A percentile compares a stretch with the other conserved stretches of the same genome.
These are phyloP conservation scores for Triplophysa tibetana DNA, from an alignment of 2,113 vertebrate species.

Conservation along the genomic window DNA sequence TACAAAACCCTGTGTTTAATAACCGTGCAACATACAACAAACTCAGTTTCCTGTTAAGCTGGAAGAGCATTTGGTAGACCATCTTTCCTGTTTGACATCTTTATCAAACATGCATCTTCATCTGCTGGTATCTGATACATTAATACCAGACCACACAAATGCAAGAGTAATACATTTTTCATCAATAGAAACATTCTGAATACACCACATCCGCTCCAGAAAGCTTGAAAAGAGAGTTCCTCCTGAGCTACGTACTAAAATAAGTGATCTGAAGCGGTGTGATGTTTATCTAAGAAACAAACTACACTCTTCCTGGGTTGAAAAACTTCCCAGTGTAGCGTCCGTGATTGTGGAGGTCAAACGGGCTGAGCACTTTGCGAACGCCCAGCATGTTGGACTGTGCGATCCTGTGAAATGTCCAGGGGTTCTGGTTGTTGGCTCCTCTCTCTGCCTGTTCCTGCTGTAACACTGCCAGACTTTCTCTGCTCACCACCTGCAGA, in stretches of 20 bases:
- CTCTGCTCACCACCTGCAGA: conserved; percentile 76
- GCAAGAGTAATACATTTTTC: neutral
- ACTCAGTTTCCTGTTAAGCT: no score
- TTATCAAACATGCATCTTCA: neutral
- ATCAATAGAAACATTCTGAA: neutral
- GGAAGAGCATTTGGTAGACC: no score
- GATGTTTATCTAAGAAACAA: neutral
- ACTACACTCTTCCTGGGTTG: conserved; percentile 79
- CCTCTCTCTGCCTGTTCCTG: conserved; percentile 68
- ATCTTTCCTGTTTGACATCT: neutral
- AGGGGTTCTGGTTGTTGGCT: conserved; percentile 88
- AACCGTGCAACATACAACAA: no score
- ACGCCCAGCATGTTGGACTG: conserved; percentile 88
- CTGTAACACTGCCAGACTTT: conserved; percentile 71
- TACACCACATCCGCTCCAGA: neutral
- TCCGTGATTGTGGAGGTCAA: conserved; percentile 80
- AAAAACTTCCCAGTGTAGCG: conserved; percentile 86
- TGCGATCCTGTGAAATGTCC: conserved; percentile 85
- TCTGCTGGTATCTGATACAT: neutral
- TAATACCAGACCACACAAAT: neutral
- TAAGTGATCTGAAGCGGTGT: neutral
- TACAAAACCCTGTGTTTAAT: no score
- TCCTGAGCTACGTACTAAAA: neutral
- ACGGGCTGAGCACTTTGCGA: conserved; percentile 84
- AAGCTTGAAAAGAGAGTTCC: neutral